phyloP scores from a whole-genome alignment of 2,888 invertebrate species.

The Tipula lateralis region DNA sequence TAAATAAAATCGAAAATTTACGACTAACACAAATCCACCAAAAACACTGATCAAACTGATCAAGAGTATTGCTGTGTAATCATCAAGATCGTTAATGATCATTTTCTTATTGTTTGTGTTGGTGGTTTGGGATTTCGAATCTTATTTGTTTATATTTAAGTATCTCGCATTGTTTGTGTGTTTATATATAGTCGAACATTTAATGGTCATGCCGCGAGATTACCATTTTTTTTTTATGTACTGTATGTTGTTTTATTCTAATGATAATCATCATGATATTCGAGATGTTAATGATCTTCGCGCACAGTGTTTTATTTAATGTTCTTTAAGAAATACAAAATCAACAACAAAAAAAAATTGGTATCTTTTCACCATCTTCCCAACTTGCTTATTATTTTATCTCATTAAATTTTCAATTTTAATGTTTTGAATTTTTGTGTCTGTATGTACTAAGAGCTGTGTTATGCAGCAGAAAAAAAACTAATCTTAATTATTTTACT shows the following conservation, averaged over 20 bases:
- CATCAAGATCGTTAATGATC: constrained; percentile 24
- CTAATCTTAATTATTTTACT: not conserved
- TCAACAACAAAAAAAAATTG: not conserved
- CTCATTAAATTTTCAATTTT: constrained; percentile 27
- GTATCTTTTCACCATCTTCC: not conserved
- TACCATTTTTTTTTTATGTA: not conserved
- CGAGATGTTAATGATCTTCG: constrained; percentile 28
- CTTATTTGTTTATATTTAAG: constrained; percentile 24
- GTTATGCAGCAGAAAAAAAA: not conserved
- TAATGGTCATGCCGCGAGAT: constrained; percentile 27
- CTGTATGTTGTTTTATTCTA: not conserved
- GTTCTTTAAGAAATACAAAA: not conserved
- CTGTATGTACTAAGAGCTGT: not conserved
- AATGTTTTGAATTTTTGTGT: not conserved
- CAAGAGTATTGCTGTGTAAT: not conserved
- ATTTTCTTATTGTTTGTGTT: not conserved
- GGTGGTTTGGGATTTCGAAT: not conserved
- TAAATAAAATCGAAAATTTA: constrained; percentile 11
- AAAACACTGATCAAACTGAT: not conserved
- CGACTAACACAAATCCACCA: not conserved
- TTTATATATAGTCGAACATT: not conserved
- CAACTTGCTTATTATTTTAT: not conserved
- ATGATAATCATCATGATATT: constrained; percentile 27
- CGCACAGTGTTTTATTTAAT: constrained; percentile 26
- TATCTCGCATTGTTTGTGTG: not conserved